Conservation (phyloP, 2,888 invertebrate genomes). For the Ptilodon capucinus region DNA sequence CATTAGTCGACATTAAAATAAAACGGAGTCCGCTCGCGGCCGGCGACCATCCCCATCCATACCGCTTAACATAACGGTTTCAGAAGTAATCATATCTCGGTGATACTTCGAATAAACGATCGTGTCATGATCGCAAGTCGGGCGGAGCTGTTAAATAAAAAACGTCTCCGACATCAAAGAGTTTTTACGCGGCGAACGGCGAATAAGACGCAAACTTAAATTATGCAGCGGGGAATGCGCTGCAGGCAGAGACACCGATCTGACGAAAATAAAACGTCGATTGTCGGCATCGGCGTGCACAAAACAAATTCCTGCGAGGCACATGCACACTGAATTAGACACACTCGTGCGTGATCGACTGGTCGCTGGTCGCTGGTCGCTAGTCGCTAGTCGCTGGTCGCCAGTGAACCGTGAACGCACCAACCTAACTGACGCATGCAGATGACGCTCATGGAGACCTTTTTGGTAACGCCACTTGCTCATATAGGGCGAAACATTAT, state of each 20-base stretch:
- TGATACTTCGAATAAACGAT: slow-evolving; percentile 21
- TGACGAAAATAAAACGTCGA: slow-evolving; percentile 74
- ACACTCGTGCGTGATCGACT: slow-evolving; percentile 74
- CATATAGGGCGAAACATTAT: background rate
- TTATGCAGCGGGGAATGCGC: slow-evolving; percentile 60
- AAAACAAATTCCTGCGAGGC: slow-evolving; percentile 76
- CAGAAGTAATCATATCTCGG: slow-evolving; percentile 35
- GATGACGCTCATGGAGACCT: slow-evolving; percentile 8
- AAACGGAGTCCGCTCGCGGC: slow-evolving; percentile 54
- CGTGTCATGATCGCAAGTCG: slow-evolving; percentile 26
- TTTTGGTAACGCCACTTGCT: background rate
- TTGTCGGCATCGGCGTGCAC: slow-evolving; percentile 66
- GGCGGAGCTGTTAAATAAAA: slow-evolving; percentile 23
- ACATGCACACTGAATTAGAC: slow-evolving; percentile 76
- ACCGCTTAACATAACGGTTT: slow-evolving; percentile 32
- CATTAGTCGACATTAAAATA: slow-evolving; percentile 68
- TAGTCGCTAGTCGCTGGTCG: too few relatives aligned
- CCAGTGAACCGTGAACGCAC: slow-evolving; percentile 58
- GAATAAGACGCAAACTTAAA: slow-evolving; percentile 63
- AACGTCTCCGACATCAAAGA: slow-evolving; percentile 51
- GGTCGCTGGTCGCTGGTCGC: slow-evolving; percentile 57
- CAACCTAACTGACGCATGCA: slow-evolving; percentile 33
- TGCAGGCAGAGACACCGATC: slow-evolving; percentile 62
- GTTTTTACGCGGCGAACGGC: slow-evolving; percentile 44
- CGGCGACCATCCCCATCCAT: slow-evolving; percentile 38